Percentiles rank a stretch among this genome's conserved stretches.
phyloP scores from a whole-genome alignment of 2,888 invertebrate species.

The Nasonovia ribisnigri region DNA sequence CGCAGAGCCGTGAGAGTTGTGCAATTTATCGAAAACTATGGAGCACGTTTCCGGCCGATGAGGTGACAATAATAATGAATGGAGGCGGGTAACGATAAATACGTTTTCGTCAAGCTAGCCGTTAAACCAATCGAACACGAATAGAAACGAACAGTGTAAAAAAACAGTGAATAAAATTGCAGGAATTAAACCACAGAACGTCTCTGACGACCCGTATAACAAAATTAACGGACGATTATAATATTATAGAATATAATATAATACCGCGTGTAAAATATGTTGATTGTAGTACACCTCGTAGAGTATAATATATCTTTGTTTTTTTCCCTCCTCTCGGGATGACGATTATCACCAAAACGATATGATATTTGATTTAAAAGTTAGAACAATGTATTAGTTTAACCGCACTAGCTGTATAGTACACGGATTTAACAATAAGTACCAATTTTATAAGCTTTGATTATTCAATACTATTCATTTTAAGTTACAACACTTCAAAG shows the following conservation, averaged over 20 bases:
- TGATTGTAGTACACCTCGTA: background rate
- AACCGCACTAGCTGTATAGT: background rate
- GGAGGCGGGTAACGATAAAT: background rate
- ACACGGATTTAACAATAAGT: background rate
- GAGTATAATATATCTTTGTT: background rate
- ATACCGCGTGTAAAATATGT: background rate
- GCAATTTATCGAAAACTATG: background rate
- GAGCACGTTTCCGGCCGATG: background rate
- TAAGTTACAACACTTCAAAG: background rate
- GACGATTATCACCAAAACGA: background rate
- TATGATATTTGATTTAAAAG: background rate
- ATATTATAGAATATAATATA: background rate
- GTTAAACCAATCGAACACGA: background rate
- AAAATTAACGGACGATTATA: background rate
- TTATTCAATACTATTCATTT: background rate
- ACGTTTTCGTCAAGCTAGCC: background rate
- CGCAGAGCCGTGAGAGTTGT: conserved; percentile 35
- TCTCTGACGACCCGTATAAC: background rate
- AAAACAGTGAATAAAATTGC: background rate
- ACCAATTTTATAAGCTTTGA: background rate
- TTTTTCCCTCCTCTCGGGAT: background rate
- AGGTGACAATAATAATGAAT: conserved; percentile 1
- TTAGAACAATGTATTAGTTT: background rate
- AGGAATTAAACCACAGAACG: background rate
- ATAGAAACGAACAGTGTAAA: background rate